Evolutionary conservation across 2,888 invertebrate genomes (phyloP).

Genomic region (Octonoba sinensis): DNA sequence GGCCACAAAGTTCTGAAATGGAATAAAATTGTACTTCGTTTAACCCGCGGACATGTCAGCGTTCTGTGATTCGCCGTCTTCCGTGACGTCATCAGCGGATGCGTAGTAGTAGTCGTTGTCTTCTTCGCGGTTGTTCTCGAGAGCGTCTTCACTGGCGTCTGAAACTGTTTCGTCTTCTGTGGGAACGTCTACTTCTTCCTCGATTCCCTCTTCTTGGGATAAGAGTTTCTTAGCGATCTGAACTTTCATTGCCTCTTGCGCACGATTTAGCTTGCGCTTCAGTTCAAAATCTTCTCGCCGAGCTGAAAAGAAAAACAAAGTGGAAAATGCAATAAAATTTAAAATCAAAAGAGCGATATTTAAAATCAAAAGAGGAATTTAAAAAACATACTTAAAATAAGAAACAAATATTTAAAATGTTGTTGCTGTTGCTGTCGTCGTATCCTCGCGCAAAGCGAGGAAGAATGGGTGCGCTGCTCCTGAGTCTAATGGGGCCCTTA

Average conservation of each 20-base stretch:
- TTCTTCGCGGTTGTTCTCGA: slow-evolving; percentile 22
- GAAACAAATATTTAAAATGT: no score
- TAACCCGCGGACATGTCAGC: slow-evolving; percentile 19
- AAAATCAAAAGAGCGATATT: no score
- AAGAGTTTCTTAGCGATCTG: slow-evolving; percentile 53
- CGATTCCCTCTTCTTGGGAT: slow-evolving; percentile 54
- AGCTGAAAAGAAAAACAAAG: slow-evolving; percentile 14
- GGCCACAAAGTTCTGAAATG: no score
- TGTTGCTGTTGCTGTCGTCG: no score
- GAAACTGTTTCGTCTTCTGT: slow-evolving; percentile 37
- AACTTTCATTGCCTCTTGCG: slow-evolving; percentile 58
- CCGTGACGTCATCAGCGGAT: slow-evolving; percentile 33
- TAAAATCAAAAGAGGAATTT: no score
- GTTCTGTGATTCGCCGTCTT: slow-evolving; percentile 25
- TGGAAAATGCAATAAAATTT: no score
- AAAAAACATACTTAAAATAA: no score
- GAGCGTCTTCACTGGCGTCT: slow-evolving; percentile 50
- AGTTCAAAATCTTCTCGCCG: slow-evolving; percentile 50
- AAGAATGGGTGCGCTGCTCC: no score
- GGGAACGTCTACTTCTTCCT: slow-evolving; percentile 41
- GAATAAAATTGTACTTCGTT: neutral
- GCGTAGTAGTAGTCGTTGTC: slow-evolving; percentile 45
- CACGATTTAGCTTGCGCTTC: slow-evolving; percentile 57
- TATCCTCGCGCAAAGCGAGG: no score
- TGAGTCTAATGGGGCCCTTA: no score